These are phyloP conservation scores for Brachionus plicatilis DNA, from an alignment of 1,140 invertebrate genomes.

Conservation along the genomic window DNA sequence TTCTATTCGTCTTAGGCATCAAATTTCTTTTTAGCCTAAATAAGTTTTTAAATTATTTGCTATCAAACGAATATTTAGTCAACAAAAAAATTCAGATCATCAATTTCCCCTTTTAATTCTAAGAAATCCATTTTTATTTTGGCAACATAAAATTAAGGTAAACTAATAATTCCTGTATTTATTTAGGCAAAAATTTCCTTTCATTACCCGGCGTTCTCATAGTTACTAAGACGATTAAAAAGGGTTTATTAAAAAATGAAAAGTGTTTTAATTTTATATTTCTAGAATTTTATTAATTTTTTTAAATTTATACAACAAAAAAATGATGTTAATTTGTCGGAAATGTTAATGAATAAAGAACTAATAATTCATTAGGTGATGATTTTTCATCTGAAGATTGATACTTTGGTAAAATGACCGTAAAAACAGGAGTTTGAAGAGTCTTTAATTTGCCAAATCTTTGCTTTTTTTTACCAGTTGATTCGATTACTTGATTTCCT, in stretches of 20 bases:
- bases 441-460: slow-evolving; percentile 8
- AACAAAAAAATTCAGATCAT: not conserved
- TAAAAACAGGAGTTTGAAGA: not conserved
- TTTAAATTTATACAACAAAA: not conserved
- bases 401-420: not conserved
- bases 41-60: not conserved
- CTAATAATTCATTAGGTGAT: not conserved
- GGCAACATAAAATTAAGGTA: not conserved
- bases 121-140: not conserved
- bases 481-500: not conserved
- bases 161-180: not conserved
- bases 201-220: not conserved
- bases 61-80: not conserved
- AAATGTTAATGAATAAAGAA: slow-evolving; percentile 36
- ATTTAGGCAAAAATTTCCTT: not conserved
- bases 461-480: slow-evolving; percentile 14
- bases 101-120: not conserved
- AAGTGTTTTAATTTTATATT: not conserved
- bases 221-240: not conserved
- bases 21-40: not conserved
- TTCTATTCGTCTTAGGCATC: not conserved
- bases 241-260: not conserved
- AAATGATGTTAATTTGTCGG: not conserved
- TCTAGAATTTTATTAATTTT: not conserved
- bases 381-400: not conserved